A percentile compares a stretch with the other conserved stretches of the same genome.
phyloP scores from a whole-genome alignment of 2,113 vertebrate species.

The Pao palembangensis region DNA sequence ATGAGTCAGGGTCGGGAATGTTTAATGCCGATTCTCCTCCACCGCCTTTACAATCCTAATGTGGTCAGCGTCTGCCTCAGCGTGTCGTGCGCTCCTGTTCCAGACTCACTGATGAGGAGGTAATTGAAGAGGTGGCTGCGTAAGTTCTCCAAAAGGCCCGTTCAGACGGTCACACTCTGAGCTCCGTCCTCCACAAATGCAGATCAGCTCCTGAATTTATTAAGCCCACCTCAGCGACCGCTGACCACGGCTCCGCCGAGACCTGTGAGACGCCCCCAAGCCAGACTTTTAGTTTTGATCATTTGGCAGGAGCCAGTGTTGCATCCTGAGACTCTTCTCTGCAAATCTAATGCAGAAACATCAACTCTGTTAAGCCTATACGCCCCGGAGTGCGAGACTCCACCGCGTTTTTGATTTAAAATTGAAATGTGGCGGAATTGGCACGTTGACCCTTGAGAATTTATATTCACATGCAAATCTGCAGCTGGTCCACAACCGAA shows the following conservation, averaged over 20 bases:
- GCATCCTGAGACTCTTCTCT: slow-evolving; percentile 18
- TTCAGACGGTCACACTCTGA: slow-evolving; percentile 35
- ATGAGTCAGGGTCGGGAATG: slow-evolving; percentile 28
- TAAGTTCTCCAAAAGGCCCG: slow-evolving; percentile 45
- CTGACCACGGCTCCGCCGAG: slow-evolving; percentile 22
- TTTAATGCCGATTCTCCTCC: slow-evolving; percentile 45
- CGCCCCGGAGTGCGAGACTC: slow-evolving; percentile 21
- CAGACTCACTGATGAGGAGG: slow-evolving; percentile 56
- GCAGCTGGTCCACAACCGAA: slow-evolving; percentile 53
- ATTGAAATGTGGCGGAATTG: slow-evolving; percentile 53
- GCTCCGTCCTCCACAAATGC: slow-evolving; percentile 20
- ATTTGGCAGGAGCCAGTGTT: slow-evolving; percentile 35
- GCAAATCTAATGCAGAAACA: slow-evolving; percentile 46
- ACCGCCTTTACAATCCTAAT: slow-evolving; percentile 20
- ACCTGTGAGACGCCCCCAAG: slow-evolving; percentile 30
- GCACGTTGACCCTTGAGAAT: slow-evolving; percentile 48
- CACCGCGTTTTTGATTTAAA: slow-evolving; percentile 44
- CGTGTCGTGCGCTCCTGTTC: slow-evolving; percentile 35
- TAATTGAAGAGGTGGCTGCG: slow-evolving; percentile 54
- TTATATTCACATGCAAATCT: slow-evolving; percentile 67
- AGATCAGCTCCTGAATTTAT: slow-evolving; percentile 47
- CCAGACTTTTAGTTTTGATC: slow-evolving; percentile 37
- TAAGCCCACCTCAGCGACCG: slow-evolving; percentile 25
- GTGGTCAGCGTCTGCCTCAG: slow-evolving; percentile 33
- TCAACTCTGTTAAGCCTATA: slow-evolving; percentile 37